These are phyloP conservation scores for Gasteruption jaculator DNA, from an alignment of 2,888 invertebrate genomes.

Conservation along the genomic window DNA sequence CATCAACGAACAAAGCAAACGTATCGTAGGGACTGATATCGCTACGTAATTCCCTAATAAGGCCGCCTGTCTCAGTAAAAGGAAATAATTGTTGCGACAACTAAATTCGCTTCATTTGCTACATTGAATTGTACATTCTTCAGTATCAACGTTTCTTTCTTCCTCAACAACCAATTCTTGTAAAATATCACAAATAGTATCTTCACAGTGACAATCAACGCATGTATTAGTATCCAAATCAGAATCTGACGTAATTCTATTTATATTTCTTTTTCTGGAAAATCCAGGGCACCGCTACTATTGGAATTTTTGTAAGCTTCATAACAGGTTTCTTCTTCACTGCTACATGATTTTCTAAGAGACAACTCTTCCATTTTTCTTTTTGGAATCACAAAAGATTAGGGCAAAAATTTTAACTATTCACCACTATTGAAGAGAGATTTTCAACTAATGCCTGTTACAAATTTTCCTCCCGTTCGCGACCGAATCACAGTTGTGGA, in stretches of 20 bases:
- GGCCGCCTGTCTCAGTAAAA: slow-evolving; percentile 5
- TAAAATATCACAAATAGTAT: slow-evolving; percentile 8
- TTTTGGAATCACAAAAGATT: neutral
- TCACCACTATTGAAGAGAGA: too few species aligned
- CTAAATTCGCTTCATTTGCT: slow-evolving; percentile 11
- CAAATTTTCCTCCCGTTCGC: too few species aligned
- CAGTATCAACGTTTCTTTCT: slow-evolving; percentile 7
- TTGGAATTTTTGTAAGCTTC: slow-evolving; percentile 7
- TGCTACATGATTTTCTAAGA: too few species aligned
- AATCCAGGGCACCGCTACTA: slow-evolving; percentile 8
- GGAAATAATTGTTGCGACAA: slow-evolving; percentile 10
- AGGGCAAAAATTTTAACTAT: neutral
- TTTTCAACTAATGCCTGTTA: too few species aligned
- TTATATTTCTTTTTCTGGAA: slow-evolving; percentile 6
- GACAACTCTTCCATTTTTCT: neutral
- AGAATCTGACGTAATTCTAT: slow-evolving; percentile 6
- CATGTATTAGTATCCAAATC: slow-evolving; percentile 9
- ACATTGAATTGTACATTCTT: slow-evolving; percentile 5
- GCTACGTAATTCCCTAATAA: slow-evolving; percentile 5
- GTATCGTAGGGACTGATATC: slow-evolving; percentile 4
- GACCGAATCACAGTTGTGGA: too few species aligned
- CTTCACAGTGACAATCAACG: slow-evolving; percentile 8
- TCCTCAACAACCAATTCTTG: slow-evolving; percentile 11
- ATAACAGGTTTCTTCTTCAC: neutral
- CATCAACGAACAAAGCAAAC: slow-evolving; percentile 9